Base-by-base conservation (phyloP, 2,113 vertebrate species). In the Crotalus tigris region DNA sequence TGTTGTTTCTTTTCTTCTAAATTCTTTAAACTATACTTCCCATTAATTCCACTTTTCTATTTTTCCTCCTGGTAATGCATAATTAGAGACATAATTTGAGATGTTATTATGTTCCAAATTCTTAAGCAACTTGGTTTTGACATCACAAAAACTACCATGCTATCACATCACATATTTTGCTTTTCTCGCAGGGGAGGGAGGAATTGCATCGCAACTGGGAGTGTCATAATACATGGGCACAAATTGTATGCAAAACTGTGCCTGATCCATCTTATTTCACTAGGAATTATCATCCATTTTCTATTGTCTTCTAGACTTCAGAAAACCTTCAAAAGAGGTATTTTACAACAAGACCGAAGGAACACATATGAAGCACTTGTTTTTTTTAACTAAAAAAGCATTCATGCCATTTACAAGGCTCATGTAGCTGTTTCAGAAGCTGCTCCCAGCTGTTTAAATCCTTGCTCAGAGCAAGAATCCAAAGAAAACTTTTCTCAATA, bases 1-100 rank as follows among this genome's bases (percentile, higher is more conserved):
- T 94, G 92, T 85, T 94, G 95, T 93, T 69, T 58, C 95, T 91
- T 95, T 94, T 94, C 95, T 94, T 92, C 2, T 95, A 96, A 95
- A 93, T 96, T 81, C 33, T 92, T 94, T 90, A 90, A 94, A 91
- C 39, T 81, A 89, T 95, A 92, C 94, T 95, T 96, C 95, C 93
- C 39, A 49, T 26, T 54, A 86, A 44, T 29, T 24, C 4, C 24
- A 44, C 9, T 9, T 19, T 91, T 39, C 12, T 58, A 17, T 11
- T 58, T 2, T 15, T 15, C 8, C 51, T 15, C 5, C 51, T 26
- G 15, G 4, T 88, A 57, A 55, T n/a, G n/a, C 15, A 51, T 46
- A 44, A 86, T 86, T 49, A 51, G n/a, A 88, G 26, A 55, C 1
- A 19, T 55, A 55, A 88, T 19, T 33, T 54, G 87, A 54, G 15